Base-by-base conservation (phyloP, 2,797 vertebrate genomes). In the Cetoscarus ocellatus region DNA sequence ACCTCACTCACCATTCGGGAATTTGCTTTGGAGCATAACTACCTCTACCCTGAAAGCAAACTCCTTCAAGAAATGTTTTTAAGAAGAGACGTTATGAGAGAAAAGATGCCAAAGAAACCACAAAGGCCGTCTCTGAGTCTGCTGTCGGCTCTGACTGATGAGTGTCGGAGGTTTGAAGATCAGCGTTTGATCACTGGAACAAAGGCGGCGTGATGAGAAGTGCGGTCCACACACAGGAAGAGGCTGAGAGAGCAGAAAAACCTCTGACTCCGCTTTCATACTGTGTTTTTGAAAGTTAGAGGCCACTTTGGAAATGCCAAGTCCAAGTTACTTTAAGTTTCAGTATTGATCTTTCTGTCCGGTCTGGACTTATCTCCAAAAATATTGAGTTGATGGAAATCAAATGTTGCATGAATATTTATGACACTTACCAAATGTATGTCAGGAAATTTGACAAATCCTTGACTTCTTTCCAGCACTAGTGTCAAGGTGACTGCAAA, bases 181-280 rank as follows among this genome's bases (percentile, higher is more conserved):
- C 35, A 27, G 54, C 86, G 27, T 85, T 86, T 86, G 81, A 86
- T 87, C 74, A 44, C 0, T 13, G 36, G 67, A 74, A 74, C 67
- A 77, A 75, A 81, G 62, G 72, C 68, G 54, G 75, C 68, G 9
- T 51, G 36, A 55, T 47, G 18, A 43, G 40, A 50, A 6, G 49
- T 17, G 10, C 15, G 13, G 19, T 53, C 38, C 44, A 53, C 15
- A 7, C 2, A 15, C 45, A 47, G 58, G 52, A 58, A 63, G 51
- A 70, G 55, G 43, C 49, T n/a, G 73, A 67, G 34, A 1, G 42
- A 60, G 69, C 56, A 57, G 50, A 74, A 56, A 62, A 18, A 34
- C 19, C 34, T 27, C 2, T 67, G 61, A 71, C 53, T 67, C 43
- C 55, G 14, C 19, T 34, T 19, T 63, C 18, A 11, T 6, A 17